Conservation (phyloP, 2,888 invertebrate genomes). For the Ectropis crepuscularia region DNA sequence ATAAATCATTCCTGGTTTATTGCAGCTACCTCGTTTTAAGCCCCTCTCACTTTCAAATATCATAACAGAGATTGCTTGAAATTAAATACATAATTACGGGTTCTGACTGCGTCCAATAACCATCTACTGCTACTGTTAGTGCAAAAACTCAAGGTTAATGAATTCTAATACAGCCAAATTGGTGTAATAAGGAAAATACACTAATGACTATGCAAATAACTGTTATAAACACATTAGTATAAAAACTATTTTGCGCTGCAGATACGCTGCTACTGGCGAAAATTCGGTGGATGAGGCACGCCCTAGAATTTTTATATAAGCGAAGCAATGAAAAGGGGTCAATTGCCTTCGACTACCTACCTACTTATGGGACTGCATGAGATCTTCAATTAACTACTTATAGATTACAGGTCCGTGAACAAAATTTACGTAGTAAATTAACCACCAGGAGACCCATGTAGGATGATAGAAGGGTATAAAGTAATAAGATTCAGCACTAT, state of each 20-base stretch:
- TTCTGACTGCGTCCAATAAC: slow-evolving; percentile 30
- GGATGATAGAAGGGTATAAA: no score
- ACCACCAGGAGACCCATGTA: no score
- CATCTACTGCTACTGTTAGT: slow-evolving; percentile 37
- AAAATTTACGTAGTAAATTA: no score
- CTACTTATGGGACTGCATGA: no score
- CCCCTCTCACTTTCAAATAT: slow-evolving; percentile 29
- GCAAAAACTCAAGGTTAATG: slow-evolving; percentile 42
- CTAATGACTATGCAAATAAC: slow-evolving; percentile 42
- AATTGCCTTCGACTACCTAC: no score
- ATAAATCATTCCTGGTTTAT: slow-evolving; percentile 17
- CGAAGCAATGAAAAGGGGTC: no score
- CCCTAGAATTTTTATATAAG: background rate
- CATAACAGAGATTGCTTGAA: slow-evolving; percentile 17
- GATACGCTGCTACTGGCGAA: slow-evolving; percentile 10
- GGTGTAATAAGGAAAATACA: slow-evolving; percentile 42
- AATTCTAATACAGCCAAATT: slow-evolving; percentile 39
- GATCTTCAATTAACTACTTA: no score
- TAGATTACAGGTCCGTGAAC: no score
- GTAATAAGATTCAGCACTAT: no score
- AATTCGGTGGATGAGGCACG: slow-evolving; percentile 3
- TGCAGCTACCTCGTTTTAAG: slow-evolving; percentile 12
- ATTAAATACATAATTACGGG: slow-evolving; percentile 38
- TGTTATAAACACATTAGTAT: slow-evolving; percentile 39
- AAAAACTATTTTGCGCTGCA: slow-evolving; percentile 22